These are phyloP conservation scores for Apomyelois bistriatella DNA, from an alignment of 2,888 invertebrate genomes.

Conservation along the genomic window DNA sequence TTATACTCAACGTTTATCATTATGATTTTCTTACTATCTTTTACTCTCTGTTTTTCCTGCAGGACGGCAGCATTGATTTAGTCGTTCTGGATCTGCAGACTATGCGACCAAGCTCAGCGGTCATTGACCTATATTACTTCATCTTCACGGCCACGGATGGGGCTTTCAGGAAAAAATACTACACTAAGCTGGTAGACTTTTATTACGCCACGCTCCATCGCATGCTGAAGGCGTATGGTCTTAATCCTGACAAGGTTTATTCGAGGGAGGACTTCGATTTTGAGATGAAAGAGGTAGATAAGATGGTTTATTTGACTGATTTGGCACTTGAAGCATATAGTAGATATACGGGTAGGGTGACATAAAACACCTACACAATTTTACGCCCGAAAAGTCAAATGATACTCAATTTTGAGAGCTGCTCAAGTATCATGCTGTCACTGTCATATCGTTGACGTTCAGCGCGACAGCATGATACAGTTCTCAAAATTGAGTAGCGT, in stretches of 20 bases:
- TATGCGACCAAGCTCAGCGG: slow-evolving; percentile 36
- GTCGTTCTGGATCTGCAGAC: slow-evolving; percentile 48
- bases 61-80: slow-evolving; percentile 29
- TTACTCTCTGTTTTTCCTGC: slow-evolving; percentile 10
- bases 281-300: slow-evolving; percentile 39
- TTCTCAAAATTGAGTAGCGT: too few species aligned
- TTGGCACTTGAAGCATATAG: too few species aligned
- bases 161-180: slow-evolving; percentile 39
- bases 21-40: not conserved
- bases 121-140: slow-evolving; percentile 46
- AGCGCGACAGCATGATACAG: too few species aligned
- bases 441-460: too few species aligned
- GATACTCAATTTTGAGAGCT: too few species aligned
- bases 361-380: too few species aligned
- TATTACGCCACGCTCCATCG: slow-evolving; percentile 35
- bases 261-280: slow-evolving; percentile 37
- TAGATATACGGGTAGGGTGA: too few species aligned
- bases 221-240: slow-evolving; percentile 28
- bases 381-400: too few species aligned
- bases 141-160: slow-evolving; percentile 43
- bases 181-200: slow-evolving; percentile 33
- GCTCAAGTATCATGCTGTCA: too few species aligned
- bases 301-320: too few species aligned
- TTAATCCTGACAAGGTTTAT: slow-evolving; percentile 37
- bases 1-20: too few species aligned